These are phyloP conservation scores for Papilio polytes DNA, from an alignment of 1,140 invertebrate genomes.

Conservation along the genomic window DNA sequence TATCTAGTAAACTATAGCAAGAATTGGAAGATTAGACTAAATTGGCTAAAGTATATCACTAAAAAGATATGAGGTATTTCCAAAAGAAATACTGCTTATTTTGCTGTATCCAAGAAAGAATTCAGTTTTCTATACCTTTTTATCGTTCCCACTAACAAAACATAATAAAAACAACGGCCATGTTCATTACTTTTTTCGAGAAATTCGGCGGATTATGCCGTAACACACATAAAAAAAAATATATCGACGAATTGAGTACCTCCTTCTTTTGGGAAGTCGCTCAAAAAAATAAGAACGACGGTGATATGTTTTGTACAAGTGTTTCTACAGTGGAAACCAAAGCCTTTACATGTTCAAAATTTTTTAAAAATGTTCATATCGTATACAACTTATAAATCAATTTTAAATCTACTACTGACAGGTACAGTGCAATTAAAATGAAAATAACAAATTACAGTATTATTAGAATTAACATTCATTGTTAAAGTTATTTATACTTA, in stretches of 20 bases:
- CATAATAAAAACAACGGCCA: too few species aligned
- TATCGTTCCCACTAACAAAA: too few species aligned
- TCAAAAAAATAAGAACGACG: neutral
- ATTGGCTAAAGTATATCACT: neutral
- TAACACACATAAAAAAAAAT: too few species aligned
- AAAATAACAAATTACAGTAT: neutral
- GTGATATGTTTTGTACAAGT: neutral
- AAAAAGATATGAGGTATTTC: neutral
- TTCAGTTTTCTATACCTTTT: too few species aligned
- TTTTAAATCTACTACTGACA: neutral
- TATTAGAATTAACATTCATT: neutral
- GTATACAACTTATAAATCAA: neutral
- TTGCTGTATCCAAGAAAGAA: too few species aligned
- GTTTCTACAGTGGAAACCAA: neutral
- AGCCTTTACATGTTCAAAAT: too few species aligned
- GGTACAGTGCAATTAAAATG: neutral
- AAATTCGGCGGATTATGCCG: too few species aligned
- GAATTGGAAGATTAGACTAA: neutral
- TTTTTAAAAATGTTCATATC: too few species aligned
- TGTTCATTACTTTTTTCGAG: neutral
- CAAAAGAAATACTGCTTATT: neutral
- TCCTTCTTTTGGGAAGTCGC: too few species aligned
- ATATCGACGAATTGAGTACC: too few species aligned
- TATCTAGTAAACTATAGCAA: neutral
- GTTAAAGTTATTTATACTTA: neutral